phyloP scores from a whole-genome alignment of 2,113 vertebrate species.

The Ariopsis seemanni region DNA sequence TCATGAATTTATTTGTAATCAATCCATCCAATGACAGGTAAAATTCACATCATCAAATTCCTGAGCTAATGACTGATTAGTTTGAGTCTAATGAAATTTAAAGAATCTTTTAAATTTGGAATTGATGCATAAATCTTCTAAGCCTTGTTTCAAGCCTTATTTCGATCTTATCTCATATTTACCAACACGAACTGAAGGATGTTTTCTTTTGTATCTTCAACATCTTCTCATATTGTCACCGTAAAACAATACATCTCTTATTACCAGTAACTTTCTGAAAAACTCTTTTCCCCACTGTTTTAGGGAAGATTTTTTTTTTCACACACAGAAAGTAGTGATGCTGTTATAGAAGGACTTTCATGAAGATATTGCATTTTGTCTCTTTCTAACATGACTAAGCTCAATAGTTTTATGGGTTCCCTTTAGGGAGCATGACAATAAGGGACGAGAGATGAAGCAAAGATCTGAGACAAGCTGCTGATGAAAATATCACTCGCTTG shows the following conservation, averaged over 20 bases:
- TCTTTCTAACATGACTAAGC: neutral
- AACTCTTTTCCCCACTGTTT: neutral
- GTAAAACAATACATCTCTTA: neutral
- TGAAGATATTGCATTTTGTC: neutral
- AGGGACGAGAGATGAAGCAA: constrained; percentile 69
- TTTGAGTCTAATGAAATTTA: neutral
- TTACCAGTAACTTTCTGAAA: neutral
- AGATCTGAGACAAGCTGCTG: constrained; percentile 68
- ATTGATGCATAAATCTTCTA: neutral
- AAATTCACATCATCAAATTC: neutral
- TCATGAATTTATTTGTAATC: neutral
- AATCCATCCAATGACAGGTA: neutral
- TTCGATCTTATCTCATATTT: neutral
- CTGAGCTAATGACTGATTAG: neutral
- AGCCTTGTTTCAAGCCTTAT: neutral
- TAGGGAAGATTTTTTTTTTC: neutral
- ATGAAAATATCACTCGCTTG: constrained; percentile 76
- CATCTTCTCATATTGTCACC: neutral
- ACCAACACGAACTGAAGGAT: neutral
- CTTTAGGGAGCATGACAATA: constrained; percentile 45
- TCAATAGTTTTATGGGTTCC: constrained; percentile 18
- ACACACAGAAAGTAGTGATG: neutral
- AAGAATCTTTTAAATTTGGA: neutral
- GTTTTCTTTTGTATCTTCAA: no score
- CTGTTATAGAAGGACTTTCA: neutral